phyloP scores from a whole-genome alignment of 2,113 vertebrate species.

The Dasypus novemcinctus region DNA sequence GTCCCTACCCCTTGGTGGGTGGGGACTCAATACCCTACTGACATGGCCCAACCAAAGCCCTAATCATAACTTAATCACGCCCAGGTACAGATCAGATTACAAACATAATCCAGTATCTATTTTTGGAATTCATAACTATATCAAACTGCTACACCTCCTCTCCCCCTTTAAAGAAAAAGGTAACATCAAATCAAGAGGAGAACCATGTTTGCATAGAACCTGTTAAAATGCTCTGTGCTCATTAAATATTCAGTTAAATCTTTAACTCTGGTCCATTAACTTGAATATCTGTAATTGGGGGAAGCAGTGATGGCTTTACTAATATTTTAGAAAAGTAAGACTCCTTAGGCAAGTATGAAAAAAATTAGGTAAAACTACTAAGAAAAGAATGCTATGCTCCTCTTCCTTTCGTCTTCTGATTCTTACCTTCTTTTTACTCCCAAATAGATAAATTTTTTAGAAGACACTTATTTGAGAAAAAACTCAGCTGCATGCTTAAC shows the following conservation, averaged over 20 bases:
- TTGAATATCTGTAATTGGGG: slow-evolving; percentile 57
- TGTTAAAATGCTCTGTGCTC: slow-evolving; percentile 58
- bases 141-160: too few species aligned
- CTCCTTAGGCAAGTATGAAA: neutral
- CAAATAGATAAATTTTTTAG: slow-evolving; percentile 11
- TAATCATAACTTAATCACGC: too few species aligned
- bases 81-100: too few species aligned
- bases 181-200: slow-evolving; percentile 21
- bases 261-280: too few species aligned
- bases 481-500: neutral
- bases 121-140: too few species aligned
- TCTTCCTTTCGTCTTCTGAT: neutral
- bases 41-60: too few species aligned
- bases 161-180: slow-evolving; percentile 35
- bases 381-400: neutral
- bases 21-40: too few species aligned
- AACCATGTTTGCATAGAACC: slow-evolving; percentile 59
- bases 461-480: slow-evolving; percentile 8
- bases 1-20: too few species aligned
- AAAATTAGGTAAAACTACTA: slow-evolving; percentile 40
- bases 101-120: too few species aligned
- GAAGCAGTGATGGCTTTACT: slow-evolving; percentile 27
- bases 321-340: slow-evolving; percentile 36
- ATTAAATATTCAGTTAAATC: slow-evolving; percentile 64
- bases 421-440: slow-evolving; percentile 17